Percentiles rank a stretch among this genome's conserved stretches.
These are phyloP conservation scores for Alitta virens DNA, from an alignment of 2,888 invertebrate species.

Conservation along the genomic window DNA sequence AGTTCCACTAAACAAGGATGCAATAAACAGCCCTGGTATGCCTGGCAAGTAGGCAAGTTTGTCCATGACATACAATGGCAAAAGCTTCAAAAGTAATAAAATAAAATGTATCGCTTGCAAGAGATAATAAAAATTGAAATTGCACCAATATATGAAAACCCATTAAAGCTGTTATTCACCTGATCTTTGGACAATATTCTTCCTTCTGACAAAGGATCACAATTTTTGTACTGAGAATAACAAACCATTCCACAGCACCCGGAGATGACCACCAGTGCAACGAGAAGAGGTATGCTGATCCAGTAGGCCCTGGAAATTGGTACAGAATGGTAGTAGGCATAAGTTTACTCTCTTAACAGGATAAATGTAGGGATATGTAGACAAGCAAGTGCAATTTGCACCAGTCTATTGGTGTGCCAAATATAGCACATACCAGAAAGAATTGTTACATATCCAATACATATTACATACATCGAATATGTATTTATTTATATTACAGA, in stretches of 20 bases:
- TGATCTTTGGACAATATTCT: constrained; percentile 11
- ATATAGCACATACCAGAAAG: too few species aligned
- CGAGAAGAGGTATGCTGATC: constrained; percentile 73
- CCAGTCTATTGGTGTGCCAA: too few species aligned
- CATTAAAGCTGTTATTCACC: not conserved
- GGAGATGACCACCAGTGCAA: constrained; percentile 80
- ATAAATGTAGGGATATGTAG: too few species aligned
- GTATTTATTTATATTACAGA: too few species aligned
- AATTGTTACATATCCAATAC: too few species aligned
- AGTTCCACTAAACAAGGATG: constrained; percentile 93
- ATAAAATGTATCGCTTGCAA: too few species aligned
- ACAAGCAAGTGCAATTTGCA: too few species aligned
- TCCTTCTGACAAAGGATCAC: constrained; percentile 68
- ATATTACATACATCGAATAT: too few species aligned
- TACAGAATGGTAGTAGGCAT: too few species aligned
- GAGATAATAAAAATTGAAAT: too few species aligned
- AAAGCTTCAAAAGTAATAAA: constrained; percentile 61
- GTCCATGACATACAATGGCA: constrained; percentile 74
- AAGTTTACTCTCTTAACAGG: too few species aligned
- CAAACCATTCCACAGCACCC: constrained; percentile 84
- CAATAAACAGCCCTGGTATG: constrained; percentile 88
- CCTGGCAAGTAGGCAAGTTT: constrained; percentile 72
- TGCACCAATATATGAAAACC: too few species aligned
- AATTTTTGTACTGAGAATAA: constrained; percentile 76
- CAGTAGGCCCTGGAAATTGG: constrained; percentile 67